Percentiles rank a stretch among this genome's conserved stretches.
Evolutionary conservation across 1,140 invertebrate genomes (phyloP).

Genomic region (Pogonognathellus flavescens): DNA sequence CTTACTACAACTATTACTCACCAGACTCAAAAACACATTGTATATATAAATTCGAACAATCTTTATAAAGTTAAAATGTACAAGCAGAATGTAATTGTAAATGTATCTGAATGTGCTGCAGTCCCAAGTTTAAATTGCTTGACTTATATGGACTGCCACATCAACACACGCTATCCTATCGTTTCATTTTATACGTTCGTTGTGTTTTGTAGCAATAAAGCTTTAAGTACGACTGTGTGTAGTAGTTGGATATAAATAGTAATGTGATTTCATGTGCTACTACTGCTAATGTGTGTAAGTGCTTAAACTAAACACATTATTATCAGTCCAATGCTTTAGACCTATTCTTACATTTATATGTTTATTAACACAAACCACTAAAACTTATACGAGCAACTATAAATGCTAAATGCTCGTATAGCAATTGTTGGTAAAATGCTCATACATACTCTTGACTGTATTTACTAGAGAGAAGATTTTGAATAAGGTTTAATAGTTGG

Average conservation of each 20-base stretch:
- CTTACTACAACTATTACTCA: too few species aligned
- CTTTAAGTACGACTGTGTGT: neutral
- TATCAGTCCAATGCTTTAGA: neutral
- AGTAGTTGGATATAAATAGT: neutral
- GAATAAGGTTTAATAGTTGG: too few species aligned
- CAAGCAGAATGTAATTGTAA: too few species aligned
- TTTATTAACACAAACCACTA: neutral
- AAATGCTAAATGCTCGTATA: too few species aligned
- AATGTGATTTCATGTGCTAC: constrained; percentile 23
- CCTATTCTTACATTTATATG: neutral
- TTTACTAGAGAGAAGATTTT: too few species aligned
- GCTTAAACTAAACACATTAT: neutral
- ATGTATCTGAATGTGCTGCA: too few species aligned
- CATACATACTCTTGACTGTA: too few species aligned
- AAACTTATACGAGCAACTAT: too few species aligned
- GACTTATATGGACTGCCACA: neutral
- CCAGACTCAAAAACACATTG: too few species aligned
- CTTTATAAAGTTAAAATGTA: too few species aligned
- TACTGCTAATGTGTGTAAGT: constrained; percentile 28
- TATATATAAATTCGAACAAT: too few species aligned
- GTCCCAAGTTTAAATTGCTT: neutral
- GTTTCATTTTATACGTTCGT: neutral
- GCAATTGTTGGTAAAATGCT: too few species aligned
- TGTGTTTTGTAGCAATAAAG: neutral
- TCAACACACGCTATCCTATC: neutral